Evolutionary conservation across 2,797 vertebrate genomes (phyloP), one percentile per base, ranked within the genome.

Genomic region (Coreius guichenoti): DNA sequence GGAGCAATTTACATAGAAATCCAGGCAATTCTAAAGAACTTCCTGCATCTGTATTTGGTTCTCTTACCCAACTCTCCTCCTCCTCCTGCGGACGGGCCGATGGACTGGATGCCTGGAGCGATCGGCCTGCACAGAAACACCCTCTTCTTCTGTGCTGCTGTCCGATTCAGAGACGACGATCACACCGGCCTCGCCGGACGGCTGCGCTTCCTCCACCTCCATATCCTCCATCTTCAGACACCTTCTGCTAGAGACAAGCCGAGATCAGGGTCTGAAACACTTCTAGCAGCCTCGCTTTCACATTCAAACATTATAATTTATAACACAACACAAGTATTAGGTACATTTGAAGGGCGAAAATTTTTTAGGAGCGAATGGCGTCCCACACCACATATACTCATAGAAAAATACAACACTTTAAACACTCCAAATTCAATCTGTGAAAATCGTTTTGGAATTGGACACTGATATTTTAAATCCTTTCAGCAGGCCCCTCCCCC

Each of bases 151-250:
- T 0, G 93, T 95, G 88, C 92, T 94, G 88, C 93, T 95, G 56
- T 90, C 94, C 0, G 95, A 95, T 81, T 95, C 94, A 0, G 92
- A 89, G 26, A 94, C 88, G 49, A 92, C 56, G 1, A 81, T 72
- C 1, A 72, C 69, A 1, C 51, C 54, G 17, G 47, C 21, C 3
- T 89, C 90, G 8, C 17, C 84, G 8, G 70, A 72, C 8, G 76
- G 80, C 2, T 33, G 8, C 0, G 79, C 11, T 3, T 67, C 75
- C 65, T 13, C 87, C 19, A 95, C 93, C 78, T 98, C 97, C 97
- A 99, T 98, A 39, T 95, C 94, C 91, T 98, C 97, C 94, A 95
- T 88, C 84, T 43, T 81, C 17, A 78, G 33, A 51, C 9, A 16
- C 6, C 14, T 16, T 39, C 56, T 84, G 80, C 54, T 7, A 56